Evolutionary conservation across 2,797 vertebrate species (phyloP).

Genomic region (Alosa sapidissima): DNA sequence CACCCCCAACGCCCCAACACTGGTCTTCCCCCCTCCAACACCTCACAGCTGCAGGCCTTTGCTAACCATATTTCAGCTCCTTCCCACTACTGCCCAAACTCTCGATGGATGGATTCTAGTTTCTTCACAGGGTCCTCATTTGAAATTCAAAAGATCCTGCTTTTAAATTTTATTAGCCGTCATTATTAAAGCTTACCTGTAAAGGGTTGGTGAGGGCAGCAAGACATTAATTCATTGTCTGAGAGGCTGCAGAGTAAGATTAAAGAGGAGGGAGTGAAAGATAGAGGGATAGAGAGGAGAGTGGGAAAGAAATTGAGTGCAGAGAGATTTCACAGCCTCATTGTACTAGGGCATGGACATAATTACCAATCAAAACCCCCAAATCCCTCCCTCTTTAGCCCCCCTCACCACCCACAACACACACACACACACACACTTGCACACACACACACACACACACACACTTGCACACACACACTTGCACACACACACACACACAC

Average conservation of each 20-base stretch:
- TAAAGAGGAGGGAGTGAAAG: slow-evolving; percentile 39
- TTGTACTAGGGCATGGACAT: slow-evolving; percentile 45
- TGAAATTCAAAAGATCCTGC: slow-evolving; percentile 50
- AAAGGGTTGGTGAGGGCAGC: slow-evolving; percentile 43
- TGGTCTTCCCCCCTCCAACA: background rate
- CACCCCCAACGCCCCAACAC: background rate
- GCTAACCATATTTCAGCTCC: slow-evolving; percentile 45
- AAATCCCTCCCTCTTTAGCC: slow-evolving; percentile 30
- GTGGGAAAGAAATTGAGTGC: slow-evolving; percentile 10
- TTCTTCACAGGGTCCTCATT: slow-evolving; percentile 44
- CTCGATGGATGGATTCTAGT: slow-evolving; percentile 36
- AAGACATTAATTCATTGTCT: slow-evolving; percentile 55
- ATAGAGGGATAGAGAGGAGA: background rate
- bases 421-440: background rate
- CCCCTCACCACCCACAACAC: background rate
- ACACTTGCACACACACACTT: background rate
- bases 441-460: background rate
- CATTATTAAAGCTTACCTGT: slow-evolving; percentile 53
- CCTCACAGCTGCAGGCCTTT: slow-evolving; percentile 5
- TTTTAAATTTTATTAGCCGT: slow-evolving; percentile 51
- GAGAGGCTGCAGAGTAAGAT: slow-evolving; percentile 34
- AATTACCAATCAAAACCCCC: slow-evolving; percentile 54
- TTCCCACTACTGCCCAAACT: slow-evolving; percentile 32
- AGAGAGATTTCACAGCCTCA: slow-evolving; percentile 37
- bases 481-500: background rate